Percentiles rank a stretch among this genome's conserved stretches.
Conservation (phyloP, 2,888 invertebrate species). For the Parascotia fuliginaria region DNA sequence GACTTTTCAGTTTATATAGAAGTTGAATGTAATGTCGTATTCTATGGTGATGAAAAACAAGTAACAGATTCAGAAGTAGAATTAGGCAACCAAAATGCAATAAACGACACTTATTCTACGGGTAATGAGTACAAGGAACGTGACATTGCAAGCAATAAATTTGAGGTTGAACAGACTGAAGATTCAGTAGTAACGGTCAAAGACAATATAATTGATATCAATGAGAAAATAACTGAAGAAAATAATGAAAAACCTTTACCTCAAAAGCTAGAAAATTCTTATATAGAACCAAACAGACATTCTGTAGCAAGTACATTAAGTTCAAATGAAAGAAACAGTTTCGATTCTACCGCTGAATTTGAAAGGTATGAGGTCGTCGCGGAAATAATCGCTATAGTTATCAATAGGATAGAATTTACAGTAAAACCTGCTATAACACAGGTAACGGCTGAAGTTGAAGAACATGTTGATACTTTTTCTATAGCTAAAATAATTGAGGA, state of each 20-base stretch:
- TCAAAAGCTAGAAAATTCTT: neutral
- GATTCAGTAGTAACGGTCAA: too few relatives aligned
- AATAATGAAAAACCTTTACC: neutral
- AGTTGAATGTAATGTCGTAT: neutral
- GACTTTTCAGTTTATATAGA: too few relatives aligned
- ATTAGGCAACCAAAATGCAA: too few relatives aligned
- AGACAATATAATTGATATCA: constrained; percentile 11
- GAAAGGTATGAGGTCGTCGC: constrained; percentile 71
- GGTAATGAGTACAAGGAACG: too few relatives aligned
- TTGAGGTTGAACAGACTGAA: too few relatives aligned
- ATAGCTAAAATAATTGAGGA: constrained; percentile 68
- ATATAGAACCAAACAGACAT: constrained; percentile 35
- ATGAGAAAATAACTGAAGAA: neutral
- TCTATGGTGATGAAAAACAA: neutral
- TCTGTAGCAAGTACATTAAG: constrained; percentile 52
- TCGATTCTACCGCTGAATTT: constrained; percentile 75
- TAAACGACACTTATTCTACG: too few relatives aligned
- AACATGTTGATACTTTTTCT: constrained; percentile 55
- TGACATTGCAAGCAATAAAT: too few relatives aligned
- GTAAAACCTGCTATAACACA: constrained; percentile 7
- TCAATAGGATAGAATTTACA: constrained; percentile 57
- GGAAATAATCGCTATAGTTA: constrained; percentile 59
- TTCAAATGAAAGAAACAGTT: constrained; percentile 58
- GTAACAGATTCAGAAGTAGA: too few relatives aligned
- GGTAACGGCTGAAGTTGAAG: constrained; percentile 7